Percentiles rank a stretch among this genome's conserved stretches.
Evolutionary conservation across 2,888 invertebrate species (phyloP).

Genomic region (Phlogophora meticulosa): DNA sequence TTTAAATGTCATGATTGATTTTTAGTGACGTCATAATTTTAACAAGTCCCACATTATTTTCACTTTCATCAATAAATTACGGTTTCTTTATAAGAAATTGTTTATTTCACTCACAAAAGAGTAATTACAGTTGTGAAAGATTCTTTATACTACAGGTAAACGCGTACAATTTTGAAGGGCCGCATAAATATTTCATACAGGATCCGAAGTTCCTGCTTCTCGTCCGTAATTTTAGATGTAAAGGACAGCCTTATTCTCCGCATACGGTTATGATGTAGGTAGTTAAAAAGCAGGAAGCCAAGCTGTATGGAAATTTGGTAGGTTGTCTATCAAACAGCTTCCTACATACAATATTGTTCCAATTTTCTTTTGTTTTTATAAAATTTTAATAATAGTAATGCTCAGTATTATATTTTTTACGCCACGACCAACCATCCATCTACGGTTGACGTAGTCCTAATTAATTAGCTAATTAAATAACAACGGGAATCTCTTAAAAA

Average conservation of each 20-base stretch:
- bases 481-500: too few species aligned
- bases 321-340: constrained; percentile 12
- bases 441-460: too few species aligned
- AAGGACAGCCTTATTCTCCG: constrained; percentile 11
- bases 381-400: too few species aligned
- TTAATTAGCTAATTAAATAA: too few species aligned
- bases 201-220: not conserved
- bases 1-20: not conserved
- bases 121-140: not conserved
- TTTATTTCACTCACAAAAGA: not conserved
- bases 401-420: too few species aligned
- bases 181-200: not conserved
- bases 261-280: constrained; percentile 8
- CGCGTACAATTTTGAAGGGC: not conserved
- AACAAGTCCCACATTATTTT: not conserved
- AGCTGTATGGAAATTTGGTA: constrained; percentile 15
- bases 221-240: not conserved
- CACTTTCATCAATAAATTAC: not conserved
- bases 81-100: too few species aligned
- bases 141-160: not conserved
- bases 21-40: constrained; percentile 3
- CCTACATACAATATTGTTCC: too few species aligned
- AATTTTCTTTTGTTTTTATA: too few species aligned
- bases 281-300: constrained; percentile 8
- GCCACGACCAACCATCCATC: too few species aligned